A percentile compares a stretch with the other conserved stretches of the same genome.
Evolutionary conservation across 1,140 invertebrate species (phyloP).

Genomic region (Cataglyphis hispanica): DNA sequence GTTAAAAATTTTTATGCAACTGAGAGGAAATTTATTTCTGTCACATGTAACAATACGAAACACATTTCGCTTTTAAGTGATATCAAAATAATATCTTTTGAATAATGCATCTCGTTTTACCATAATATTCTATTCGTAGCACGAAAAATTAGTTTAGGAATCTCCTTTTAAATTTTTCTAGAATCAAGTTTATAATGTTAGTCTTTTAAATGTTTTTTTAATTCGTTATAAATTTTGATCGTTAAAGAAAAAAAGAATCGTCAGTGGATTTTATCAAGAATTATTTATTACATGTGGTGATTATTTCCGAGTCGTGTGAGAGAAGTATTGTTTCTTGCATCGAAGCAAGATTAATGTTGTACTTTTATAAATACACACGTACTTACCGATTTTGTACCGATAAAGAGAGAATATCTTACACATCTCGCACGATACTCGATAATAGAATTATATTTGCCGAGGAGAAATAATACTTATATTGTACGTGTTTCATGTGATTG

Average conservation of each 20-base stretch:
- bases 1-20: background rate
- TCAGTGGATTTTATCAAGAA: conserved; percentile 10
- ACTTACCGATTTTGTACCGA: conserved; percentile 75
- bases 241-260: background rate
- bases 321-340: conserved; percentile 63
- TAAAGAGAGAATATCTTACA: conserved; percentile 45
- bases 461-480: conserved; percentile 37
- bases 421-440: background rate
- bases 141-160: background rate
- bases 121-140: conserved; percentile 16
- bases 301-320: conserved; percentile 46
- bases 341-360: conserved; percentile 71
- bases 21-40: conserved; percentile 14
- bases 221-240: background rate
- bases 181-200: conserved; percentile 24
- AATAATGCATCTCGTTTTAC: conserved; percentile 3
- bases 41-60: background rate
- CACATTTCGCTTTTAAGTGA: background rate
- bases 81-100: conserved; percentile 3
- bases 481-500: conserved; percentile 52
- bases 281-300: conserved; percentile 48
- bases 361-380: conserved; percentile 79
- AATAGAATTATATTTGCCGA: conserved; percentile 23
- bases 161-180: background rate
- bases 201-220: conserved; percentile 10